Evolutionary conservation across 30 jellyfish, hydroid and myxozoan species (phyloP), one percentile per base, ranked within the genome.

Genomic region (Hydractinia symbiolongicarpus): DNA sequence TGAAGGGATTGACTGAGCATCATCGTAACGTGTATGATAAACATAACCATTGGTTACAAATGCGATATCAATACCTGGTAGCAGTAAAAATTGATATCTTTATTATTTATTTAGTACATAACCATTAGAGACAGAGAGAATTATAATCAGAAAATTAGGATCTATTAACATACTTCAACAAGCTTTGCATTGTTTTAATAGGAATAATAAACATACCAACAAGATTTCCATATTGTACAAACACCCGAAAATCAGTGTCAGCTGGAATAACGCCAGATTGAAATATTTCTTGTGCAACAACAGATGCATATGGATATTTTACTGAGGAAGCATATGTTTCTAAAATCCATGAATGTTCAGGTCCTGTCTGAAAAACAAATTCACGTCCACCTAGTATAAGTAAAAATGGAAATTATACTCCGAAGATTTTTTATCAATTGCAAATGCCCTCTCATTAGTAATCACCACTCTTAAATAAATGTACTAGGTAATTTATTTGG

Each of bases 301-400:
- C 88, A 19, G 99, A 88, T 44, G 99, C 96, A 66, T 49, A 86
- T 7, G 99, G 99, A 64, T 84, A 85, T 8, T 56, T 74, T 14
- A 97, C 96, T 54, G 91, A 60, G n/a, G 77, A 50, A 4, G 96
- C 96, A 76, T 93, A 93, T 67, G 86, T 69, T 57, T 87, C 88
- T 13, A 93, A 78, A 50, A 93, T 80, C 98, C 98, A 93, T 4
- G 98, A 96, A 44, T 87, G 96, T 13, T 82, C 98, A 13, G 98
- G 98, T 14, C 98, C 98, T 11, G 98, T 87, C 76, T 93, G 98
- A 73, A 93, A 93, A 17, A 93, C 98, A 19, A 93, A 54, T 67
- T 93, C 98, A 50, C 91, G 83, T 9, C 98, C 98, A 72, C 98
- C 93, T 84, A 13, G 13, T 44, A 30, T 30, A 30, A 30, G 44